phyloP scores from a whole-genome alignment of 2,888 invertebrate species.

The Corbicula japonica region DNA sequence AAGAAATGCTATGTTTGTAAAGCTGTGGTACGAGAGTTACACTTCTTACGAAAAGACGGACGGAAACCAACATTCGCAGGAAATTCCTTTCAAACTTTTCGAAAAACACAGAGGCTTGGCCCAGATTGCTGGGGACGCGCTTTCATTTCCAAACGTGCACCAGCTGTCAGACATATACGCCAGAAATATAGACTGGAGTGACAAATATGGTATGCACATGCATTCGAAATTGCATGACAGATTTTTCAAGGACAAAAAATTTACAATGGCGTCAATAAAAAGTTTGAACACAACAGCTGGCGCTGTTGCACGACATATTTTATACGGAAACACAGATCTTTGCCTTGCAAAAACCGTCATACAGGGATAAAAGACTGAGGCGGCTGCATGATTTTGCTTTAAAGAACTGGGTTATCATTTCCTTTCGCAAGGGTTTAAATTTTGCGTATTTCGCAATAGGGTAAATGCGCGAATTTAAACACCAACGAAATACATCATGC shows the following conservation, averaged over 20 bases:
- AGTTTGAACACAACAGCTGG: slow-evolving; percentile 69
- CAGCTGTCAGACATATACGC: slow-evolving; percentile 62
- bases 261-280: slow-evolving; percentile 50
- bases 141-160: slow-evolving; percentile 69
- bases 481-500: too few species aligned
- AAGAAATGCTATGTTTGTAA: slow-evolving; percentile 73
- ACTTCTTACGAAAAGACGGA: slow-evolving; percentile 65
- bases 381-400: too few species aligned
- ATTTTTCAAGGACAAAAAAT: slow-evolving; percentile 35
- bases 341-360: slow-evolving; percentile 42
- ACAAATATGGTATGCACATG: slow-evolving; percentile 80
- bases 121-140: slow-evolving; percentile 66
- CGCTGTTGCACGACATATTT: slow-evolving; percentile 65
- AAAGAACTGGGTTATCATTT: too few species aligned
- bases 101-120: slow-evolving; percentile 64
- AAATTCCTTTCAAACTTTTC: slow-evolving; percentile 70
- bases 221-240: slow-evolving; percentile 48
- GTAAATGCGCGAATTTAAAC: too few species aligned
- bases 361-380: slow-evolving; percentile 6
- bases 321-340: slow-evolving; percentile 64
- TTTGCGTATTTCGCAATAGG: too few species aligned
- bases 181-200: slow-evolving; percentile 65
- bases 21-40: slow-evolving; percentile 78
- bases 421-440: too few species aligned
- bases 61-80: slow-evolving; percentile 73